A percentile compares a stretch with the other conserved stretches of the same genome.
Evolutionary conservation across 1,140 invertebrate species (phyloP).

Genomic region (Babylonia areolata): DNA sequence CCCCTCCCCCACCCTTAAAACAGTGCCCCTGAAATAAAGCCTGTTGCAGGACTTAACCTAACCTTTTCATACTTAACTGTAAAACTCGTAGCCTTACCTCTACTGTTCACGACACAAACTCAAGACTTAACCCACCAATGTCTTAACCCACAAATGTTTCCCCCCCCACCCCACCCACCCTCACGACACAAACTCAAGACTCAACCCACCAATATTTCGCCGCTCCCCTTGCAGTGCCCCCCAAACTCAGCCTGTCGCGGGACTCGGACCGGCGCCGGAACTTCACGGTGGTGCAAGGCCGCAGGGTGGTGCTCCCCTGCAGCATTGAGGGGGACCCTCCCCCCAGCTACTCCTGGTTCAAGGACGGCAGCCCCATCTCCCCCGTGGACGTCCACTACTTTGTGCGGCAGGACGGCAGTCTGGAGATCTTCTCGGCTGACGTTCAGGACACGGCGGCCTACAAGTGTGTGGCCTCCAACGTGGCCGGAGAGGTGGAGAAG

Average conservation of each 20-base stretch:
- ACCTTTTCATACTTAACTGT: too few species aligned
- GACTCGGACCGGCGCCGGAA: slow-evolving; percentile 78
- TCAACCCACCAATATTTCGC: too few species aligned
- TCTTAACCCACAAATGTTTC: too few species aligned
- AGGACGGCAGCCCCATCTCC: slow-evolving; percentile 72
- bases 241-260: slow-evolving; percentile 77
- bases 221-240: slow-evolving; percentile 75
- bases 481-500: slow-evolving; percentile 75
- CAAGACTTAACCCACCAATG: too few species aligned
- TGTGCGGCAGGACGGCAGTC: slow-evolving; percentile 71
- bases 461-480: slow-evolving; percentile 77
- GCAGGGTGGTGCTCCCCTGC: slow-evolving; percentile 72
- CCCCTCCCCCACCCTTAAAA: too few species aligned
- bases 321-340: slow-evolving; percentile 73
- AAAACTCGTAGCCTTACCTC: too few species aligned
- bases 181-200: too few species aligned
- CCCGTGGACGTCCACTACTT: slow-evolving; percentile 71
- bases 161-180: too few species aligned
- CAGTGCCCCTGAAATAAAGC: too few species aligned
- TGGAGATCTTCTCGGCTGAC: slow-evolving; percentile 75
- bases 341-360: slow-evolving; percentile 71
- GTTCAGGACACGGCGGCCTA: slow-evolving; percentile 75
- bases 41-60: too few species aligned
- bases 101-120: too few species aligned
- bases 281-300: slow-evolving; percentile 80